Evolutionary conservation across 1,140 invertebrate genomes (phyloP), one percentile per base, ranked within the genome.

Genomic region (Aphelenchoides besseyi): DNA sequence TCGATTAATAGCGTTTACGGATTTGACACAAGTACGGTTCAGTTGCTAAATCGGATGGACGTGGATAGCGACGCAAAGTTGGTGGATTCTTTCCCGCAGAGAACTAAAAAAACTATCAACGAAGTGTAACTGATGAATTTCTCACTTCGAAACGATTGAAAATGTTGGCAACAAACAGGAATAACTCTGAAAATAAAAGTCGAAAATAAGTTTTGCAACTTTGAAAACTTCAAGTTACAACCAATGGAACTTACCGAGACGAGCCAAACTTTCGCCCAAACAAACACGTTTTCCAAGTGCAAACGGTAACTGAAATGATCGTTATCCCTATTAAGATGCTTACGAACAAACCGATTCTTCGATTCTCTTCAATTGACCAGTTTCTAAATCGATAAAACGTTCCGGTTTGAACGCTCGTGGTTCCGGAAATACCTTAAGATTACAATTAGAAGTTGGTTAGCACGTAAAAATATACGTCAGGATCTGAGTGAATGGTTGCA

Each of bases 81-180:
- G 55, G 55, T 23, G 55, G 55, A 28, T 5, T 59, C 23, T 59
- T 59, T 5, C 55, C 55, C 5, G 55, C 55, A 59, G 55, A 59
- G 18, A 59, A 59, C 55, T 59, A 23, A 28, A 59, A 59, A 23
- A 16, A 23, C 41, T 48, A 12, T 16, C 41, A 48, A 23, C 41
- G 23, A 48, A 12, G 12, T 23, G 41, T 23, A 48, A 48, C 12
- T n/a, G n/a, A n/a, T n/a, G n/a, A n/a, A n/a, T n/a, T n/a, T n/a
- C 41, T 59, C 18, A 59, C 18, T 32, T 59, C 18, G 30, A 59
- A 59, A 23, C 18, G 5, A 32, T 59, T 59, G 55, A 8, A 59
- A 8, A 59, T 18, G 18, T 59, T 59, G 5, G 55, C 5, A 8
- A 59, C 30, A 59, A 59, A 8, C 5, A 59, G 5, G 18, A 59